A percentile compares a stretch with the other conserved stretches of the same genome.
Conservation (phyloP, 2,113 vertebrate genomes). For the Lycaon pictus region DNA sequence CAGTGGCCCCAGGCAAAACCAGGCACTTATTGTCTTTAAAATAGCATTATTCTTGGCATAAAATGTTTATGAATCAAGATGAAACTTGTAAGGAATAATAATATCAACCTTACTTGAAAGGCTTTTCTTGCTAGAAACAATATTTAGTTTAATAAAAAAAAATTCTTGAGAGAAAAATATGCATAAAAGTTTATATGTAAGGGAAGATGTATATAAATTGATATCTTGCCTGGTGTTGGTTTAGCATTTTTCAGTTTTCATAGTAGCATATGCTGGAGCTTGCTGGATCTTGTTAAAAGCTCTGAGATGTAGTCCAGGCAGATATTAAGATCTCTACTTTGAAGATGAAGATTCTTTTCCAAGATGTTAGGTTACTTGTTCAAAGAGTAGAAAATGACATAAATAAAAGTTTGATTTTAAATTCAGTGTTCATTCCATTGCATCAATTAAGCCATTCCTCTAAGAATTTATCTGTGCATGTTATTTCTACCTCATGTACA, state of each 20-base stretch:
- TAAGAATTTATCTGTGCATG: neutral
- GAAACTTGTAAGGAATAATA: slow-evolving; percentile 88
- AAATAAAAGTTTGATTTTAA: neutral
- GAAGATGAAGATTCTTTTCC: neutral
- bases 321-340: neutral
- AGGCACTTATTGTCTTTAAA: slow-evolving; percentile 88
- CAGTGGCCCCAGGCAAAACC: slow-evolving; percentile 86
- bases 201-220: neutral
- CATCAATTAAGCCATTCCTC: neutral
- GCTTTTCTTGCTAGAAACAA: slow-evolving; percentile 83
- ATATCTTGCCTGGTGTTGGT: neutral
- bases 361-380: neutral
- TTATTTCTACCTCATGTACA: neutral
- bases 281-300: neutral
- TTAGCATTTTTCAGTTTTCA: neutral
- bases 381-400: neutral
- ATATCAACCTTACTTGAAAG: slow-evolving; percentile 87
- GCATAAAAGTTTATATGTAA: neutral
- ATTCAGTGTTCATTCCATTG: neutral
- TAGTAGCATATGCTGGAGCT: neutral
- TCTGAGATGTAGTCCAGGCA: neutral
- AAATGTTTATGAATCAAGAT: slow-evolving; percentile 90
- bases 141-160: slow-evolving; percentile 83
- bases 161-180: slow-evolving; percentile 48
- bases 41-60: slow-evolving; percentile 88